A percentile compares a stretch with the other conserved stretches of the same genome.
Evolutionary conservation across 2,888 invertebrate genomes (phyloP).

Genomic region (Villa cingulata): DNA sequence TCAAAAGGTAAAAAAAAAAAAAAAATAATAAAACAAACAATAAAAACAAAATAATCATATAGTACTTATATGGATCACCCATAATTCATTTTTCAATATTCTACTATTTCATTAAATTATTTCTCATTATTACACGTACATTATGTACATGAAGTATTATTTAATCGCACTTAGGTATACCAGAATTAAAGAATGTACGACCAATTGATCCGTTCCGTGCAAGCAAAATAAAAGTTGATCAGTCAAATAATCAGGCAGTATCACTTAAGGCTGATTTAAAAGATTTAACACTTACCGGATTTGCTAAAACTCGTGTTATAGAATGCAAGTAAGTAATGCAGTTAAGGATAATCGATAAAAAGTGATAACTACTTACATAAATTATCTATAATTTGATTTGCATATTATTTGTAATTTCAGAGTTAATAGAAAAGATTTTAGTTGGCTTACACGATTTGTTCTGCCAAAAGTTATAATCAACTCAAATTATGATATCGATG

Average conservation of each 20-base stretch:
- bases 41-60: background rate
- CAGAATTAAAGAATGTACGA: constrained; percentile 34
- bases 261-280: constrained; percentile 53
- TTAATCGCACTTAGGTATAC: constrained; percentile 19
- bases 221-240: constrained; percentile 49
- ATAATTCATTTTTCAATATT: too few species aligned
- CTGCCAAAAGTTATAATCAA: constrained; percentile 52
- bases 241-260: constrained; percentile 55
- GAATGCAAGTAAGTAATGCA: constrained; percentile 45
- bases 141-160: background rate
- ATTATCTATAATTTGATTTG: too few species aligned
- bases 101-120: too few species aligned
- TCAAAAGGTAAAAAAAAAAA: constrained; percentile 26
- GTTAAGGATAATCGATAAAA: too few species aligned
- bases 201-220: constrained; percentile 52
- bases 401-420: too few species aligned
- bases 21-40: background rate
- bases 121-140: too few species aligned
- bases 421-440: constrained; percentile 52
- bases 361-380: too few species aligned
- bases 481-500: constrained; percentile 51
- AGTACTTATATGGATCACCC: too few species aligned
- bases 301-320: constrained; percentile 46
- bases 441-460: constrained; percentile 50
- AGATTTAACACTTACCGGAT: constrained; percentile 49